These are phyloP conservation scores for Pseudorasbora parva DNA, from an alignment of 2,113 vertebrate species.

Conservation along the genomic window DNA sequence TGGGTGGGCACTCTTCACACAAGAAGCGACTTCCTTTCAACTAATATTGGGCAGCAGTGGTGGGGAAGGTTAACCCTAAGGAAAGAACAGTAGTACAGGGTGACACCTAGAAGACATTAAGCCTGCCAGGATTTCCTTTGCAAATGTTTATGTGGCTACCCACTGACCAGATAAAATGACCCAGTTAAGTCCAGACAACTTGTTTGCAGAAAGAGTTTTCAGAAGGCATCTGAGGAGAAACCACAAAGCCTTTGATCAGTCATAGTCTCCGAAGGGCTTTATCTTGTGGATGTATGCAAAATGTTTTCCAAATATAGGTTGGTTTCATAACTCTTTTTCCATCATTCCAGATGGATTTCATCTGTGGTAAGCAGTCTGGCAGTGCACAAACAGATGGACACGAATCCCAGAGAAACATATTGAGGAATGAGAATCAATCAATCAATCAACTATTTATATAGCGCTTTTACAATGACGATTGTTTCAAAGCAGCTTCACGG, in stretches of 20 bases:
- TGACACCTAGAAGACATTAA: conserved; percentile 26
- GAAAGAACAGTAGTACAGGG: conserved; percentile 12
- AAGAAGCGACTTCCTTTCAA: conserved; percentile 69
- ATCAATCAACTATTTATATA: too few species aligned
- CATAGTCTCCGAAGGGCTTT: neutral
- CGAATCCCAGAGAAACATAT: neutral
- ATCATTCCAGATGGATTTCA: conserved; percentile 41
- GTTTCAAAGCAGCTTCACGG: too few species aligned
- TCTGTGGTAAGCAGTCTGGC: neutral
- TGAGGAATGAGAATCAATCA: conserved; percentile 1
- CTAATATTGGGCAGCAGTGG: conserved; percentile 55
- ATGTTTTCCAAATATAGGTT: conserved; percentile 37
- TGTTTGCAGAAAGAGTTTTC: neutral
- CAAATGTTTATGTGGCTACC: neutral
- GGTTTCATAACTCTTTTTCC: conserved; percentile 52
- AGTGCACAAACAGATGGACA: neutral
- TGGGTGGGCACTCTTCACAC: neutral
- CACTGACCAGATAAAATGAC: conserved; percentile 27
- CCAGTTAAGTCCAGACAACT: neutral
- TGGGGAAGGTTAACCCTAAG: conserved; percentile 32
- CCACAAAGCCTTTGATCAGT: neutral
- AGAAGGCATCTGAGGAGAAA: neutral
- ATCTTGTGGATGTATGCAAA: conserved; percentile 13
- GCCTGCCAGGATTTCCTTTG: conserved; percentile 25
- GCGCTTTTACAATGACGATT: too few species aligned